Evolutionary conservation across 2,113 vertebrate species (phyloP).

Genomic region (Oncorhynchus keta): DNA sequence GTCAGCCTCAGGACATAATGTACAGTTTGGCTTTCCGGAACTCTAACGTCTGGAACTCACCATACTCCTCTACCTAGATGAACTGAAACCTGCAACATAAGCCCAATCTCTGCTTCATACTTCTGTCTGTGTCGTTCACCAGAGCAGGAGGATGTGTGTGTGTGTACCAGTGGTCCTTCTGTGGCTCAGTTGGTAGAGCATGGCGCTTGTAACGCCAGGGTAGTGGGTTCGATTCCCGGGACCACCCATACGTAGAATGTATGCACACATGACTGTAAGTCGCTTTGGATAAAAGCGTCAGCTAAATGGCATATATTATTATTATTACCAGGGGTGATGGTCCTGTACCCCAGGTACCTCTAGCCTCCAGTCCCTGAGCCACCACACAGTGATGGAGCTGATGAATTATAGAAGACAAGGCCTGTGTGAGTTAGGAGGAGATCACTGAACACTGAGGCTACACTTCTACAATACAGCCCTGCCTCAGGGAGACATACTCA

Average conservation of each 20-base stretch:
- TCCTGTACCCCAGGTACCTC: not conserved
- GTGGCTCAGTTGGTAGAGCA: too few species aligned
- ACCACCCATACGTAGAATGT: too few species aligned
- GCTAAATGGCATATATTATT: too few species aligned
- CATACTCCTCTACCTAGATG: not conserved
- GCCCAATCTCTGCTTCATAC: not conserved
- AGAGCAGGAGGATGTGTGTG: not conserved
- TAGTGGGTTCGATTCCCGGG: too few species aligned
- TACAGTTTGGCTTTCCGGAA: not conserved
- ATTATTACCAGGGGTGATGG: not conserved
- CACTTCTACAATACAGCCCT: not conserved
- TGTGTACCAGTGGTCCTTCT: too few species aligned
- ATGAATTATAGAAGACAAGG: slow-evolving; percentile 17
- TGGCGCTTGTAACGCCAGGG: too few species aligned
- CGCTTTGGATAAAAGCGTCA: too few species aligned
- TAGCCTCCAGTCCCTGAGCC: slow-evolving; percentile 11
- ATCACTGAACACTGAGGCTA: slow-evolving; percentile 10
- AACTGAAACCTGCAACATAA: not conserved
- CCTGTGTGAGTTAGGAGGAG: slow-evolving; percentile 11
- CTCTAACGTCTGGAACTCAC: not conserved
- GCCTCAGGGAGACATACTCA: slow-evolving; percentile 10
- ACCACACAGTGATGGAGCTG: not conserved
- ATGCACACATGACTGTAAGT: too few species aligned
- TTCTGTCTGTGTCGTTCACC: not conserved
- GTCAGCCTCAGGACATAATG: slow-evolving; percentile 40